phyloP scores from a whole-genome alignment of 2,797 vertebrate species.

The Xenentodon cancila region DNA sequence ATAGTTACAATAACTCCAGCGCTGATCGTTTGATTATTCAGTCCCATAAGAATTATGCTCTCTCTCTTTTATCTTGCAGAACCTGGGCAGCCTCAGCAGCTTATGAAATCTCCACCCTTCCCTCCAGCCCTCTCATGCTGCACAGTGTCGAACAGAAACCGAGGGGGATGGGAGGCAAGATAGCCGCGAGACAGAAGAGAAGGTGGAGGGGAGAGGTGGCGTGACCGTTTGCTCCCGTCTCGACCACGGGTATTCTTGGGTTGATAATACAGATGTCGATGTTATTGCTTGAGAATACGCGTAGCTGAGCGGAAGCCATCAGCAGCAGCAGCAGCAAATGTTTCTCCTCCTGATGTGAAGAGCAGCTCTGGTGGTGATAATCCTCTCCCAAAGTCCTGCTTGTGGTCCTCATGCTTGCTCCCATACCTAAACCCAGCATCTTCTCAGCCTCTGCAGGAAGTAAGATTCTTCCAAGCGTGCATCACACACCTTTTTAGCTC shows the following conservation, averaged over 20 bases:
- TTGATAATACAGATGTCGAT: constrained; percentile 86
- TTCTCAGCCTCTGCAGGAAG: constrained; percentile 64
- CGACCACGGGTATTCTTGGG: constrained; percentile 86
- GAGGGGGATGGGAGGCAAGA: constrained; percentile 37
- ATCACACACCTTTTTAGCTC: constrained; percentile 77
- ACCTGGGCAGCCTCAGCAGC: constrained; percentile 51
- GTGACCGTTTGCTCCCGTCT: constrained; percentile 76
- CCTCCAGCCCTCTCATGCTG: constrained; percentile 70
- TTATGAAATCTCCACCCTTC: constrained; percentile 64
- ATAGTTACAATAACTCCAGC: background rate
- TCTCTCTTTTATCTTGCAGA: constrained; percentile 49
- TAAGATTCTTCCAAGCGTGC: constrained; percentile 70
- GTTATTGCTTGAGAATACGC: constrained; percentile 88
- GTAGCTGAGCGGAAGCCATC: constrained; percentile 81
- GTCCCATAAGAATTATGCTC: constrained; percentile 31
- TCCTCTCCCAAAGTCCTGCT: constrained; percentile 32
- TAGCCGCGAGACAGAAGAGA: constrained; percentile 33
- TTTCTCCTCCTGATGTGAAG: constrained; percentile 14
- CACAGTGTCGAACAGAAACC: constrained; percentile 42
- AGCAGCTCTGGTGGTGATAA: constrained; percentile 12
- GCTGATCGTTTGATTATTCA: constrained; percentile 22
- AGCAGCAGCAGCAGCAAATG: constrained; percentile 18
- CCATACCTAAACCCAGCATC: constrained; percentile 36
- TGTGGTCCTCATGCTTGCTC: constrained; percentile 18
- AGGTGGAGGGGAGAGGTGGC: constrained; percentile 69